Conservation (phyloP, 2,113 vertebrate genomes). For the Neodon shergylaensis region DNA sequence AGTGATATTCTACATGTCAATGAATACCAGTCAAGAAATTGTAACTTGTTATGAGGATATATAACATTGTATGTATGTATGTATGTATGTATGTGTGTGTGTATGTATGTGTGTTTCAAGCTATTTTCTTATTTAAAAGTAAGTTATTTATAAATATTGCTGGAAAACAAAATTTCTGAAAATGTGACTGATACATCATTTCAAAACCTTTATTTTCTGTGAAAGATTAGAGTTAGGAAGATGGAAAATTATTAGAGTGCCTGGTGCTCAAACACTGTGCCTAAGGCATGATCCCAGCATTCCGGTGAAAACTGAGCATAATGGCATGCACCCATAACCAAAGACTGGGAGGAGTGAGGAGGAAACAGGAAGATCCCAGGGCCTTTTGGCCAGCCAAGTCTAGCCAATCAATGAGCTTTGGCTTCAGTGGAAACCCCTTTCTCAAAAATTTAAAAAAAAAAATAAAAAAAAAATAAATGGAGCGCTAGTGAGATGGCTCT, state of each 20-base stretch:
- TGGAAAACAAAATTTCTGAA: neutral
- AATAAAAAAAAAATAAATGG: neutral
- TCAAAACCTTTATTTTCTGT: neutral
- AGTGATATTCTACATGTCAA: neutral
- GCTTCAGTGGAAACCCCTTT: neutral
- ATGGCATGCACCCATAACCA: too few species aligned
- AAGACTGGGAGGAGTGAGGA: neutral
- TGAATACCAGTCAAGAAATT: too few species aligned
- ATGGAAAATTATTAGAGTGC: neutral
- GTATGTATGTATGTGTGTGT: rapidly evolving
- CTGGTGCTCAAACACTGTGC: neutral
- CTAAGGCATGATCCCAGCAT: neutral
- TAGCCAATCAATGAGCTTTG: neutral
- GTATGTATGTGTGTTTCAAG: too few species aligned
- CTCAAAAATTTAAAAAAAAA: neutral
- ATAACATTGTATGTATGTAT: neutral
- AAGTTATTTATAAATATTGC: neutral
- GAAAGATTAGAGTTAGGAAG: neutral
- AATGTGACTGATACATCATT: neutral
- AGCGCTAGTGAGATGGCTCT: neutral
- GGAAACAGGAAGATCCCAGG: neutral
- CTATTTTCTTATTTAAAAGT: neutral
- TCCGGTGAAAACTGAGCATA: too few species aligned
- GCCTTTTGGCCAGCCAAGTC: neutral
- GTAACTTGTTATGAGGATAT: neutral